Conservation (phyloP, 2,888 invertebrate genomes). For the Luperina nickerlii region DNA sequence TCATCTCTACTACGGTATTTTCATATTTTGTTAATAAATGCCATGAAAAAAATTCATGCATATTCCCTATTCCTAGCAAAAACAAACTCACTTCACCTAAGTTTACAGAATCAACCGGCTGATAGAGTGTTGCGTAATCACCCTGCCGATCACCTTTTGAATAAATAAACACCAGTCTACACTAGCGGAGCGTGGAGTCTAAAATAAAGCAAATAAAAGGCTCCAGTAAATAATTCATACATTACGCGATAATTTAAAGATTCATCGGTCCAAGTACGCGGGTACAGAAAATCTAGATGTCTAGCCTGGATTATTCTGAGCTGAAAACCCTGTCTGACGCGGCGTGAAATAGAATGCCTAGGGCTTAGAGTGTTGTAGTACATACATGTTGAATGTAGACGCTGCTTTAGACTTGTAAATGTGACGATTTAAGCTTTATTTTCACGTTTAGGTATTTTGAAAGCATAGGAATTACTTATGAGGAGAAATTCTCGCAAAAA, state of each 20-base stretch:
- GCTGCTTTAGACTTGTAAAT: neutral
- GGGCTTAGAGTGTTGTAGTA: slow-evolving; percentile 47
- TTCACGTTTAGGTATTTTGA: neutral
- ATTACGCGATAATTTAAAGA: slow-evolving; percentile 48
- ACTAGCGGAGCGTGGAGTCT: neutral
- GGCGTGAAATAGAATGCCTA: slow-evolving; percentile 73
- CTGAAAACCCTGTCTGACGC: slow-evolving; percentile 58
- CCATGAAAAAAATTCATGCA: too few species aligned
- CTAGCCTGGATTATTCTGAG: slow-evolving; percentile 45
- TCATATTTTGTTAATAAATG: too few species aligned
- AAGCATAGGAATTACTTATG: neutral
- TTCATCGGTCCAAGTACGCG: slow-evolving; percentile 18
- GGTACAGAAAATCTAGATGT: slow-evolving; percentile 31
- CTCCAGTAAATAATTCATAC: slow-evolving; percentile 38
- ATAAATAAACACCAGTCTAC: slow-evolving; percentile 26
- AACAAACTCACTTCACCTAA: too few species aligned
- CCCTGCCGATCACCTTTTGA: slow-evolving; percentile 1
- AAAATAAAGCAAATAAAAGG: slow-evolving; percentile 21
- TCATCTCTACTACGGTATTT: too few species aligned
- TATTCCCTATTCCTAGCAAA: too few species aligned
- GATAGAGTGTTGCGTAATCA: too few species aligned
- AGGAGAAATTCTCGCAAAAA: too few species aligned
- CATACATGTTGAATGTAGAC: slow-evolving; percentile 14
- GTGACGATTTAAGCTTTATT: neutral
- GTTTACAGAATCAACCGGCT: too few species aligned